Percentiles rank a stretch among this genome's conserved stretches.
phyloP scores from a whole-genome alignment of 2,888 invertebrate genomes.

The Aquatica leii region DNA sequence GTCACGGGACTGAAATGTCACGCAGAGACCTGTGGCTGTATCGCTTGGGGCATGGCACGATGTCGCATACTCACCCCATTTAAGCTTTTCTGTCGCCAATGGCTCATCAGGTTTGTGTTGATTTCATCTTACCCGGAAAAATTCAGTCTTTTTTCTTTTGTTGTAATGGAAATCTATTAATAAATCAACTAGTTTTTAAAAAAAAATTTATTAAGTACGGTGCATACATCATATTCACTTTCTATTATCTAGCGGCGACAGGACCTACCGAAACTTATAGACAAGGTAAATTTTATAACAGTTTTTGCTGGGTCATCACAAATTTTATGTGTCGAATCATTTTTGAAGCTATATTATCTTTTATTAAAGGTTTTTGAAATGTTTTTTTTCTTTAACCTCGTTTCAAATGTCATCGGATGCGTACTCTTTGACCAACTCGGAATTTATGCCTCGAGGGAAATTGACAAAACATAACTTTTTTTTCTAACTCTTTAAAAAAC shows the following conservation, averaged over 20 bases:
- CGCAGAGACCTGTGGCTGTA: constrained; percentile 48
- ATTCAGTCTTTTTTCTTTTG: constrained; percentile 2
- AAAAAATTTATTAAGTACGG: too few species aligned
- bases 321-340: neutral
- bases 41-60: constrained; percentile 44
- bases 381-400: constrained; percentile 7
- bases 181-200: too few species aligned
- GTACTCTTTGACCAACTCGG: too few species aligned
- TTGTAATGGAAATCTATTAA: neutral
- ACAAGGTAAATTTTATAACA: neutral
- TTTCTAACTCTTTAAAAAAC: too few species aligned
- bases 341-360: neutral
- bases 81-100: constrained; percentile 27
- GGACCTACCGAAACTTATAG: neutral
- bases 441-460: too few species aligned
- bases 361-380: neutral
- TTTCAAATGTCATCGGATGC: neutral
- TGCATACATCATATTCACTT: too few species aligned
- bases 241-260: too few species aligned
- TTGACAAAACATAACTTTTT: too few species aligned
- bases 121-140: constrained; percentile 27
- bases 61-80: constrained; percentile 43
- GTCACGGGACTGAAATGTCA: constrained; percentile 42
- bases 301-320: neutral
- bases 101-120: constrained; percentile 1